Conservation (phyloP, 2,888 invertebrate genomes). For the Agrypnus murinus region DNA sequence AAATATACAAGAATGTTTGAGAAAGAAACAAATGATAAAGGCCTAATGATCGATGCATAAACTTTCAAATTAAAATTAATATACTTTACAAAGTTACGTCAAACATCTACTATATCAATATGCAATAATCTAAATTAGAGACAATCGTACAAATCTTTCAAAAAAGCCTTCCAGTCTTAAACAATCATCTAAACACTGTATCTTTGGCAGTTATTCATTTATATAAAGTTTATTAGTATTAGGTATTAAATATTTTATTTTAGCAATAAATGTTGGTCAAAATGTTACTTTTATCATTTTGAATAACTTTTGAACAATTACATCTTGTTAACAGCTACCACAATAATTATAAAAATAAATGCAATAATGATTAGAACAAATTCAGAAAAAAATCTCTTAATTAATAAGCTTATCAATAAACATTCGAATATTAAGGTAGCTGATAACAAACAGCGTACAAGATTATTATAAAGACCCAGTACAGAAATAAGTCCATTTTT, state of each 20-base stretch:
- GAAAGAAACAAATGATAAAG: constrained; percentile 32
- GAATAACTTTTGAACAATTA: constrained; percentile 12
- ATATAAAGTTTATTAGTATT: constrained; percentile 25
- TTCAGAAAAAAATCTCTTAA: not conserved
- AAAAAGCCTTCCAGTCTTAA: constrained; percentile 40
- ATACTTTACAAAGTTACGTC: constrained; percentile 47
- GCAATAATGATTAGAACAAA: not conserved
- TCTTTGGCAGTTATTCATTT: constrained; percentile 50
- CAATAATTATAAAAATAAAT: not conserved
- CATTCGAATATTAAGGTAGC: constrained; percentile 24
- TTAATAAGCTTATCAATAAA: not conserved
- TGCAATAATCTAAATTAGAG: constrained; percentile 45
- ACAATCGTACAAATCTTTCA: constrained; percentile 35
- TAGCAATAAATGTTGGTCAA: constrained; percentile 19
- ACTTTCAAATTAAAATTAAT: constrained; percentile 21
- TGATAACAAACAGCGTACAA: constrained; percentile 20
- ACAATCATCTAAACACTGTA: constrained; percentile 42
- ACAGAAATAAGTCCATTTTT: constrained; percentile 20
- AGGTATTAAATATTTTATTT: constrained; percentile 1
- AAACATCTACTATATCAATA: constrained; percentile 48
- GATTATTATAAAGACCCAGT: constrained; percentile 15
- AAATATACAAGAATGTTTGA: constrained; percentile 28
- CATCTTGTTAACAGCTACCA: constrained; percentile 28
- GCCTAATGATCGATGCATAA: constrained; percentile 49
- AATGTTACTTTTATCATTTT: constrained; percentile 12